Evolutionary conservation across 37 sponge, comb jelly and placozoan species (phyloP).

Genomic region (Agelas oroides): DNA sequence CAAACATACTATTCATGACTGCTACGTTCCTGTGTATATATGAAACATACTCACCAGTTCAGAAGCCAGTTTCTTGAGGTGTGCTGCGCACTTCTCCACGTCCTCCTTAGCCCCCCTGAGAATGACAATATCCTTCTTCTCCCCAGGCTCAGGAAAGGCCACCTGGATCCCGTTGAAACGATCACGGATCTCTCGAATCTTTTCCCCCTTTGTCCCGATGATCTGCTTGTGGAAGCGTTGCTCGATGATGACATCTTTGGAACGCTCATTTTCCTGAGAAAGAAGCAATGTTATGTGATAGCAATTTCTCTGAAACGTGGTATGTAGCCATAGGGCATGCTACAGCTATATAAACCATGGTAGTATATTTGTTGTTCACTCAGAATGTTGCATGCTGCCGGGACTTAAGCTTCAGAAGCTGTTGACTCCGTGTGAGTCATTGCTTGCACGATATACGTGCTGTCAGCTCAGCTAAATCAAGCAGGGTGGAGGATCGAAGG

Average conservation of each 20-base stretch:
- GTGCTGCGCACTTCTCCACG: conserved; percentile 72
- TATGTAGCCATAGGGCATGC: too few relatives aligned
- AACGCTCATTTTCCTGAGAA: conserved; percentile 84
- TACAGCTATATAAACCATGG: neutral
- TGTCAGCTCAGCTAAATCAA: too few relatives aligned
- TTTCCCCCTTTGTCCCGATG: conserved; percentile 89
- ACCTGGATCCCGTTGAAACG: conserved; percentile 76
- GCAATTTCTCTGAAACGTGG: neutral
- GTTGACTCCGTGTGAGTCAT: too few relatives aligned
- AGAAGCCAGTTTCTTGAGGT: conserved; percentile 65
- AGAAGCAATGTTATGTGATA: neutral
- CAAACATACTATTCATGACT: too few relatives aligned
- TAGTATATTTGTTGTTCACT: neutral
- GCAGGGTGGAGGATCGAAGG: too few relatives aligned
- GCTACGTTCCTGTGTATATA: too few relatives aligned
- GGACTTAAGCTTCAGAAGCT: too few relatives aligned
- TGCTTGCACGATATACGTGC: too few relatives aligned
- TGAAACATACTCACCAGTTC: conserved; percentile 80
- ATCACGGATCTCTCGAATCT: conserved; percentile 76
- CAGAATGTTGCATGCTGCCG: too few relatives aligned
- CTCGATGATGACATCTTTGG: conserved; percentile 81
- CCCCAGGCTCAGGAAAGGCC: conserved; percentile 71
- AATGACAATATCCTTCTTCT: conserved; percentile 80
- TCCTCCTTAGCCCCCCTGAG: conserved; percentile 90
- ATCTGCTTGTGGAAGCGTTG: conserved; percentile 85